Conservation (phyloP, 2,888 invertebrate species). For the Hydropsyche betteni region DNA sequence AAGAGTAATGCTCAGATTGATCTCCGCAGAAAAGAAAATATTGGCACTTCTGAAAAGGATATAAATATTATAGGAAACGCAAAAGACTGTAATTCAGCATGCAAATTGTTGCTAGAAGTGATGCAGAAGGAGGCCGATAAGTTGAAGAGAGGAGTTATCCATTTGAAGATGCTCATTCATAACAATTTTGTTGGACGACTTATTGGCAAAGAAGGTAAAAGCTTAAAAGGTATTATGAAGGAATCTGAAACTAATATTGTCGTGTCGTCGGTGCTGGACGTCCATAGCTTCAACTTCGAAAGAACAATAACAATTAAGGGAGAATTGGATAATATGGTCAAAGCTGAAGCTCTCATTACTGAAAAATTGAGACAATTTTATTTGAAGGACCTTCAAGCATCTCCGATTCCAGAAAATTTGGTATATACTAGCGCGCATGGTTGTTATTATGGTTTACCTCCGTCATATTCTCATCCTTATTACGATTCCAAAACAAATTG, state of each 20-base stretch:
- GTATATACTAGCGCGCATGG: conserved; percentile 14
- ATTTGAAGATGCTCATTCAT: conserved; percentile 22
- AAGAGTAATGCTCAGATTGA: conserved; percentile 19
- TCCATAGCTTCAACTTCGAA: conserved; percentile 20
- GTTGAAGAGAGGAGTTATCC: conserved; percentile 16
- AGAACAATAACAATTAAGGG: conserved; percentile 18
- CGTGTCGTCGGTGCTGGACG: conserved; percentile 11
- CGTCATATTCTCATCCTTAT: conserved; percentile 11
- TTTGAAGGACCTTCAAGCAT: conserved; percentile 11
- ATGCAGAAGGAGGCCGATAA: conserved; percentile 26
- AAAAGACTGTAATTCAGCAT: conserved; percentile 12
- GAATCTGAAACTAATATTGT: conserved; percentile 14
- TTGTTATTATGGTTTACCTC: conserved; percentile 21
- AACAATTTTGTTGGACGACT: conserved; percentile 20
- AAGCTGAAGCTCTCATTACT: conserved; percentile 9
- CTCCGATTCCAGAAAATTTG: background rate
- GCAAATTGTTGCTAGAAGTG: conserved; percentile 1
- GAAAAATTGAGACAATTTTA: conserved; percentile 24
- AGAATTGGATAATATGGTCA: conserved; percentile 14
- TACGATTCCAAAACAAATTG: conserved; percentile 4
- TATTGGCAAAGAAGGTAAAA: conserved; percentile 22
- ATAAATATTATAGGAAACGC: conserved; percentile 14
- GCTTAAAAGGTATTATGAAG: conserved; percentile 14
- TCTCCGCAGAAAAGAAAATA: conserved; percentile 10
- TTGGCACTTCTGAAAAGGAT: conserved; percentile 11